These are phyloP conservation scores for Onthophagus sagittarius DNA, from an alignment of 2,888 invertebrate species.

Conservation along the genomic window DNA sequence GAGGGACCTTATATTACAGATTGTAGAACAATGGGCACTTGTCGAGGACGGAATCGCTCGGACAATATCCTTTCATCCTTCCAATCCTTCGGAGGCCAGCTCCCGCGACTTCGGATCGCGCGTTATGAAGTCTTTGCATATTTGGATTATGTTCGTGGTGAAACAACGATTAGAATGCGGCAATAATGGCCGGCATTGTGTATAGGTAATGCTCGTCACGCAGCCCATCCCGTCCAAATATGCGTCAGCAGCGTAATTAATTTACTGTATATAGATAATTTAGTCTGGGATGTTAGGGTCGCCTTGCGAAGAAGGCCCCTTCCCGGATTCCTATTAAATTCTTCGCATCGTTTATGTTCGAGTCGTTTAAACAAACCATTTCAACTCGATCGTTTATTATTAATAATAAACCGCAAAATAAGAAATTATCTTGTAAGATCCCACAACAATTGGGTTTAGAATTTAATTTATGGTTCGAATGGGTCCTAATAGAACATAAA, in stretches of 20 bases:
- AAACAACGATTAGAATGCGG: constrained; percentile 29
- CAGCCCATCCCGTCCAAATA: constrained; percentile 12
- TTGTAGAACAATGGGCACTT: constrained; percentile 12
- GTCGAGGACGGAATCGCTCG: not conserved
- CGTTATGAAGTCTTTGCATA: constrained; percentile 24
- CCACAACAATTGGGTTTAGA: not conserved
- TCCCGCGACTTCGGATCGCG: not conserved
- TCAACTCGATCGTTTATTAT: too few relatives aligned
- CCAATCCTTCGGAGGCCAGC: constrained; percentile 9
- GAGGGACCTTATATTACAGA: constrained; percentile 4
- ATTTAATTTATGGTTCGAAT: not conserved
- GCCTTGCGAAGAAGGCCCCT: not conserved
- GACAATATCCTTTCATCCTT: not conserved
- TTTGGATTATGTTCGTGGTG: constrained; percentile 27
- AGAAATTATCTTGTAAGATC: not conserved
- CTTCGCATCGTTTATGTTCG: not conserved
- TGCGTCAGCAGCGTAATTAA: constrained; percentile 15
- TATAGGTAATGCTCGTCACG: constrained; percentile 18
- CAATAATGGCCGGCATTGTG: constrained; percentile 22
- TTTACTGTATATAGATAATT: constrained; percentile 15
- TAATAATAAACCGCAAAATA: too few relatives aligned
- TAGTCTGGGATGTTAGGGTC: constrained; percentile 5
- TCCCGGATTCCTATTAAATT: not conserved
- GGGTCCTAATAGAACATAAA: not conserved
- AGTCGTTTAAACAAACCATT: too few relatives aligned